These are phyloP conservation scores for Disparrhopalites patrizii DNA, from an alignment of 2,888 invertebrate species.

Conservation along the genomic window DNA sequence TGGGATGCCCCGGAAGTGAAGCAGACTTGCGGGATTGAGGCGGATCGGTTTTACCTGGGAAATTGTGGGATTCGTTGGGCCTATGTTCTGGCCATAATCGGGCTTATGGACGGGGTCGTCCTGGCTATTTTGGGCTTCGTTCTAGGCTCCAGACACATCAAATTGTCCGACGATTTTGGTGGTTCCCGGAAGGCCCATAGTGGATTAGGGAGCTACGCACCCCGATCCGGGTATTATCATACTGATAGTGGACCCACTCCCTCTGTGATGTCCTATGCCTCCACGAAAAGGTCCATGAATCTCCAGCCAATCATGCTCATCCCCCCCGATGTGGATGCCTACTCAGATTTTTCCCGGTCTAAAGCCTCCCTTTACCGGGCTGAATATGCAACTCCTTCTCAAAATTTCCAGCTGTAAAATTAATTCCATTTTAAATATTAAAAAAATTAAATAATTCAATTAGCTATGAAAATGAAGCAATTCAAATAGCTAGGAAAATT, in stretches of 20 bases:
- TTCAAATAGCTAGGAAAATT: too few relatives aligned
- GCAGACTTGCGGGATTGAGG: slow-evolving; percentile 78
- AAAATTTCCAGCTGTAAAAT: slow-evolving; percentile 64
- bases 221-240: slow-evolving; percentile 36
- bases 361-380: slow-evolving; percentile 59
- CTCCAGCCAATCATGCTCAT: slow-evolving; percentile 80
- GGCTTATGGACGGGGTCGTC: slow-evolving; percentile 75
- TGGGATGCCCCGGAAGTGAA: slow-evolving; percentile 81
- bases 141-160: slow-evolving; percentile 81
- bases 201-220: slow-evolving; percentile 33
- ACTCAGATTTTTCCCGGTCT: slow-evolving; percentile 72
- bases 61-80: slow-evolving; percentile 90
- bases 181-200: slow-evolving; percentile 36
- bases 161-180: slow-evolving; percentile 69
- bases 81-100: slow-evolving; percentile 86
- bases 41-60: slow-evolving; percentile 68
- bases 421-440: background rate
- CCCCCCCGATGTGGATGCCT: slow-evolving; percentile 67
- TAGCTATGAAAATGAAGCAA: too few relatives aligned
- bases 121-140: slow-evolving; percentile 88
- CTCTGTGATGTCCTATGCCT: slow-evolving; percentile 78
- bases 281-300: slow-evolving; percentile 69
- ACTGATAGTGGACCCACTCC: slow-evolving; percentile 62
- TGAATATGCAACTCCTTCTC: slow-evolving; percentile 63
- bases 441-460: background rate